Base-by-base conservation (phyloP, 1,140 invertebrate genomes). In the Dendroctonus valens region DNA sequence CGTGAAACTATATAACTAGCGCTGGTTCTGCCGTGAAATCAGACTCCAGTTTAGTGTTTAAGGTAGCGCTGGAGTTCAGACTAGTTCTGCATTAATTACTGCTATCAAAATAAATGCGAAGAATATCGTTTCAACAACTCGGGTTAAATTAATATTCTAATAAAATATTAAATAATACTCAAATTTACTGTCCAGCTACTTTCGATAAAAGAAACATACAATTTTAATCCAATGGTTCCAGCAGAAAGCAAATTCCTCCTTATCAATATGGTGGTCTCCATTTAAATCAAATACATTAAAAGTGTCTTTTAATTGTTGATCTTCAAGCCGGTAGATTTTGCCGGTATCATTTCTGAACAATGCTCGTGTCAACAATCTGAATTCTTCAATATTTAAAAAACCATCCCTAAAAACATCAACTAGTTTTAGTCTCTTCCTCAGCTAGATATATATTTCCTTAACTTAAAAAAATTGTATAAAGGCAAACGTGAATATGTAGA, bases 161-260 rank as follows among this genome's bases (percentile, higher is more conserved):
- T 26, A 26, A 26, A 26, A 26, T 2, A 26, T 2, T 26, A 2
- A 26, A 26, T 26, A 26, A 26, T 26, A 26, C 26, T 26, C 3
- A 26, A 26, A 26, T 26, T 26, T 2, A 26, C 26, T 46, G n/a
- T 46, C n/a, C 42, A 46, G 42, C n/a, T 46, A 9, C 8, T 12
- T 12, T 46, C 42, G n/a, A 15, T 15, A 26, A 26, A 26, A 26
- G 3, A 40, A 11, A 6, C 84, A 82, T 75, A 89, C 87, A 70
- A 87, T 86, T 86, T 91, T 92, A 67, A 92, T 92, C 90, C 90
- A 92, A 73, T 87, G 86, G 78, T 91, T 90, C 90, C 90, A 92
- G 73, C 89, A 91, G 75, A 87, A 87, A 42, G 82, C 81, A 77
- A 96, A 94, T 79, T 95, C 93, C 71, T 92, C 88, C 59, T 84